Evolutionary conservation across 2,888 invertebrate species (phyloP), one percentile per base, ranked within the genome.

Genomic region (Macaria liturata): DNA sequence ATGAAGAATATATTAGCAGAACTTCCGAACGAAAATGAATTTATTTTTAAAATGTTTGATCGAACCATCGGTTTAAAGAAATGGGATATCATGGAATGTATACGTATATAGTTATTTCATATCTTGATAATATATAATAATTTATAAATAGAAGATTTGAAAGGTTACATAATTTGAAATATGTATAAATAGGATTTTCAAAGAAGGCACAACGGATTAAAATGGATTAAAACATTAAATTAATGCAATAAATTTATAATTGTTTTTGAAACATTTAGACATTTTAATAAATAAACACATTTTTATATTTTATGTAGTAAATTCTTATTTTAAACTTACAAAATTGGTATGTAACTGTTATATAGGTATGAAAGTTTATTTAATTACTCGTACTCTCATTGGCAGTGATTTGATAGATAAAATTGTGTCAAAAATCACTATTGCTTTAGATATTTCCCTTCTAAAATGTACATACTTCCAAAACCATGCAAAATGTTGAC

Each of bases 151-250:
- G 48, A 37, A 32, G 46, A 39, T 58, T 51, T 54, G 39, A 37
- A 37, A 32, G 57, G 43, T 6, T 37, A 37, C 4, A 37, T 65
- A 66, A 69, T 68, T 69, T 60, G 57, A 53, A 43, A 39, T 54
- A 51, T 51, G 46, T 58, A 46, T 61, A 65, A 52, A 71, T 73
- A 72, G 8, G 37, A 67, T 66, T 73, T 75, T 74, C 61, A 78
- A 84, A 77, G 73, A 85, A 84, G 84, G 84, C 84, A 85, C 85
- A 75, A 77, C 72, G 72, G 76, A 83, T 71, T 66, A 72, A 71
- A 67, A 53, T 68, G 72, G 76, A 83, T 71, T 66, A 72, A 71
- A 67, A 53, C 67, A 65, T 65, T 34, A 64, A 64, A 59, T 54
- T 47, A 68, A 59, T 54, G 20, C 3, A 37, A 37, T 5, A 45